Evolutionary conservation across 2,888 invertebrate genomes (phyloP).

Genomic region (Tribolium freemani): DNA sequence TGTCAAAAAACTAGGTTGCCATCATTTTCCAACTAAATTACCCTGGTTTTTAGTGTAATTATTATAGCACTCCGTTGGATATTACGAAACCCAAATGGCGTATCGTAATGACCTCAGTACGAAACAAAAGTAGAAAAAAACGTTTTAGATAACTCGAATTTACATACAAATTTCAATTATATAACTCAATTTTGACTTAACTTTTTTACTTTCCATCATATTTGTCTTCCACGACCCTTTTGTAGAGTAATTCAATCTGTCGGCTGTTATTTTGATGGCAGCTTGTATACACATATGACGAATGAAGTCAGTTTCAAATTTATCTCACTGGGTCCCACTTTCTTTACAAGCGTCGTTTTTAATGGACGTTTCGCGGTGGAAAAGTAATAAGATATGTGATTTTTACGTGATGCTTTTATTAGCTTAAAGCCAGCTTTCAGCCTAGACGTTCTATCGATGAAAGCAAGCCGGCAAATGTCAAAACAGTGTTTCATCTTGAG

Average conservation of each 20-base stretch:
- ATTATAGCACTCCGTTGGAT: too few relatives aligned
- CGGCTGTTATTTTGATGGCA: slow-evolving; percentile 38
- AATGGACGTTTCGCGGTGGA: slow-evolving; percentile 25
- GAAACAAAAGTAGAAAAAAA: too few relatives aligned
- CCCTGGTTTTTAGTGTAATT: too few relatives aligned
- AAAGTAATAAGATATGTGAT: slow-evolving; percentile 29
- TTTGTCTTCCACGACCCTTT: slow-evolving; percentile 42
- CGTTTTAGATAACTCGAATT: not conserved
- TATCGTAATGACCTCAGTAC: too few relatives aligned
- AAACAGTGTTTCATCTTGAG: slow-evolving; percentile 3
- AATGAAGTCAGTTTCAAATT: slow-evolving; percentile 27
- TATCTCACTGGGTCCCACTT: slow-evolving; percentile 19
- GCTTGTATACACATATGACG: slow-evolving; percentile 26
- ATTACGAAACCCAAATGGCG: too few relatives aligned
- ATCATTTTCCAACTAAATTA: too few relatives aligned
- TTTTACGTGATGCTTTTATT: slow-evolving; percentile 33
- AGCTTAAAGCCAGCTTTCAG: slow-evolving; percentile 17
- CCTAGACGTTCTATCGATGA: not conserved
- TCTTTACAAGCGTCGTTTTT: slow-evolving; percentile 14
- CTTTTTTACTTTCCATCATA: slow-evolving; percentile 33
- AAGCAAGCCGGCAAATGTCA: slow-evolving; percentile 9
- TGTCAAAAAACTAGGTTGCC: too few relatives aligned
- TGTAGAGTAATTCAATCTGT: slow-evolving; percentile 46
- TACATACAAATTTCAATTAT: slow-evolving; percentile 17
- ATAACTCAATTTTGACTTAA: slow-evolving; percentile 16